These are phyloP conservation scores for Lophius piscatorius DNA, from an alignment of 2,113 vertebrate species.

Conservation along the genomic window DNA sequence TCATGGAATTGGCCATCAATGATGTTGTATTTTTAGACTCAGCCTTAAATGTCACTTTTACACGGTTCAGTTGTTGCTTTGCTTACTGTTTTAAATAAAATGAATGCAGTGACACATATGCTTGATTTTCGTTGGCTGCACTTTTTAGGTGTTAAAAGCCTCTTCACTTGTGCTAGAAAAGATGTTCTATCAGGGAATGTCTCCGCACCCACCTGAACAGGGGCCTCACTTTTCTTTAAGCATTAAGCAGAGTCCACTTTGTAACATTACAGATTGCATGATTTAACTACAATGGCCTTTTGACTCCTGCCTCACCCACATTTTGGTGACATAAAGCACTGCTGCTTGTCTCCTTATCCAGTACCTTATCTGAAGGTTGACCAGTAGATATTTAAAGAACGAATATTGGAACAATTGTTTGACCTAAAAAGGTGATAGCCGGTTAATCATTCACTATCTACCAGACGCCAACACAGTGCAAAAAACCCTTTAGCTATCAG, in stretches of 20 bases:
- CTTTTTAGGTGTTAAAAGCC: constrained; percentile 12
- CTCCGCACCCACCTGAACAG: constrained; percentile 1
- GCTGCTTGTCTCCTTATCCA: constrained; percentile 25
- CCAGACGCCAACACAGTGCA: too few species aligned
- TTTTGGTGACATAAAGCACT: constrained; percentile 18
- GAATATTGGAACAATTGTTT: too few species aligned
- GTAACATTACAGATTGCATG: constrained; percentile 7
- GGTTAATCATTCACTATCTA: too few species aligned
- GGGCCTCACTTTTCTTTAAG: neutral
- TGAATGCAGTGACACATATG: constrained; percentile 1
- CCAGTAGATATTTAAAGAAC: too few species aligned
- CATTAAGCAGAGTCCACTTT: constrained; percentile 9
- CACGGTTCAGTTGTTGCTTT: constrained; percentile 13
- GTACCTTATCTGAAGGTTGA: neutral
- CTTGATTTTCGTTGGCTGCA: constrained; percentile 1
- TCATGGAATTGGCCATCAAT: constrained; percentile 1
- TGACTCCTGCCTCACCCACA: neutral
- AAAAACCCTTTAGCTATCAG: too few species aligned
- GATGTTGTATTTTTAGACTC: constrained; percentile 20
- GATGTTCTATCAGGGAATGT: neutral
- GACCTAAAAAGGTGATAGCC: too few species aligned
- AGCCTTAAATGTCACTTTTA: constrained; percentile 20
- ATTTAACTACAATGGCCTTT: neutral
- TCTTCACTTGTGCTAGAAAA: neutral
- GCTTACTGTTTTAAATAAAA: too few species aligned